Base-by-base conservation (phyloP, 2,888 invertebrate species). In the Cephus rjabovi region DNA sequence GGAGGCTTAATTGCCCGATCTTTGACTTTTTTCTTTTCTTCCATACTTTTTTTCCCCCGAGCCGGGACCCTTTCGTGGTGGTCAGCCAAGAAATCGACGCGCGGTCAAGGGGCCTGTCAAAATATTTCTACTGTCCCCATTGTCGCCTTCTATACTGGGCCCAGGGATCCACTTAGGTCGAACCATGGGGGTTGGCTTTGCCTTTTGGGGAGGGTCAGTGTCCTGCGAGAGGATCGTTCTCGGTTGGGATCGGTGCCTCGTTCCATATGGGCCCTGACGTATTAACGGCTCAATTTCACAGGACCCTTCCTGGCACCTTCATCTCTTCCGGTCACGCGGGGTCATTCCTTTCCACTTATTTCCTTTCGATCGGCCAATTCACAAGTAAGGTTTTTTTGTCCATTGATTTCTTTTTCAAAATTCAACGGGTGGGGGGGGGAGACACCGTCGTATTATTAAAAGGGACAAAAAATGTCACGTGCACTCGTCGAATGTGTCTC, bases 201-300 rank as follows among this genome's bases (percentile, higher is more conserved):
- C 79, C 77, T 83, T 83, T 84, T 82, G 79, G 83, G 83, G 83
- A 84, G 85, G 86, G 85, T 84, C 85, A 84, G 83, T 82, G 82
- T 83, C 80, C 83, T 79, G 81, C 74, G 76, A 74, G 82, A 74
- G 84, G 77, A 56, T 56, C 56, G 6, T 74, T 71, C 69, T 73
- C 74, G 71, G 76, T 35, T 69, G 75, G 74, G 78, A 76, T 76
- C 78, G 75, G 77, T 75, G 76, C 31, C 34, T 34, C 69, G 75
- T 71, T 23, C 71, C 12, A 71, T 71, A 31, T 31, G 31, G 71
- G 1, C 12, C 6, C 31, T 71, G 71, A 71, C 85, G 88, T 86
- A 88, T 88, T 90, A 90, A 90, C 90, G 87, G 90, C 90, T 90
- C 90, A 90, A 90, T 90, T 90, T 90, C 90, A 89, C 89, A 88